These are phyloP conservation scores for Laticauda colubrina DNA, from an alignment of 2,113 vertebrate species.

Conservation along the genomic window DNA sequence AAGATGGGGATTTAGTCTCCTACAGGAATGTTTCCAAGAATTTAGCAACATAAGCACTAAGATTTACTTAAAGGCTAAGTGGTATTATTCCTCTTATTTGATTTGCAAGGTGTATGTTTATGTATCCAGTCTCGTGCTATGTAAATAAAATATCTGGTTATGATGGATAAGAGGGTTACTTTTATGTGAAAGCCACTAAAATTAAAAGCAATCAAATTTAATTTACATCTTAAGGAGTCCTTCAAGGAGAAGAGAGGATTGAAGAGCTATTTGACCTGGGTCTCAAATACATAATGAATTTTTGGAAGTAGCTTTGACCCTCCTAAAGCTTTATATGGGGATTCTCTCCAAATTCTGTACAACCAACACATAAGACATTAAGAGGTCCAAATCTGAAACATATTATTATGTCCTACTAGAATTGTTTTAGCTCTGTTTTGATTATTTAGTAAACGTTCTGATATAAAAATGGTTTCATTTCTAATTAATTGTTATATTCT, in stretches of 20 bases:
- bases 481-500: not conserved
- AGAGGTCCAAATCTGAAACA: not conserved
- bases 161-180: not conserved
- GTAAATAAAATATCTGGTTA: slow-evolving; percentile 15
- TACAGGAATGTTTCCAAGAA: slow-evolving; percentile 45
- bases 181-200: slow-evolving; percentile 20
- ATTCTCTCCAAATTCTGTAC: not conserved
- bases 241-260: not conserved
- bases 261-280: not conserved
- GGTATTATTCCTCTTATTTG: slow-evolving; percentile 39
- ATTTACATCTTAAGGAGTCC: slow-evolving; percentile 37
- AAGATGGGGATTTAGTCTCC: slow-evolving; percentile 17
- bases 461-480: not conserved
- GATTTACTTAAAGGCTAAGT: slow-evolving; percentile 50
- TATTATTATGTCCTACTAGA: not conserved
- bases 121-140: not conserved
- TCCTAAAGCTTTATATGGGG: not conserved
- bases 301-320: not conserved
- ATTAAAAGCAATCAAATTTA: slow-evolving; percentile 12
- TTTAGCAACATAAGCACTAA: slow-evolving; percentile 34
- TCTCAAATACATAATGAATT: not conserved
- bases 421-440: not conserved
- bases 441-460: not conserved
- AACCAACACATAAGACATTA: slow-evolving; percentile 1
- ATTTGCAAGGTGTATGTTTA: slow-evolving; percentile 48